Percentiles rank a stretch among this genome's conserved stretches.
Evolutionary conservation across 2,113 vertebrate species (phyloP).

Genomic region (Eidolon helvum): DNA sequence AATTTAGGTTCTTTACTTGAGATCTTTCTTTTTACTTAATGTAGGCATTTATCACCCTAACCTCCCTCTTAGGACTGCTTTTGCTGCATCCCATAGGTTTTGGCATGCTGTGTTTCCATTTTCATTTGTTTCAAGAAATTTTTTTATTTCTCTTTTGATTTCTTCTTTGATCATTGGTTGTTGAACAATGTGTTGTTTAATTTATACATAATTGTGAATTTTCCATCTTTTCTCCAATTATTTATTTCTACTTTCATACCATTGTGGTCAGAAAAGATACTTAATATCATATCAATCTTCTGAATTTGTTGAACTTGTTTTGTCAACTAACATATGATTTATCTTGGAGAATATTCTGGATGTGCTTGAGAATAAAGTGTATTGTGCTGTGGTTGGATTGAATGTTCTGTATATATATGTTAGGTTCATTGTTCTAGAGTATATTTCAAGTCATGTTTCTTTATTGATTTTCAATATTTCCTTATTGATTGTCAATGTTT

Average conservation of each 20-base stretch:
- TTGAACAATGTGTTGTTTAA: background rate
- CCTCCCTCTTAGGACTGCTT: background rate
- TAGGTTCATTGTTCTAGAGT: background rate
- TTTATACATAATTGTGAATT: background rate
- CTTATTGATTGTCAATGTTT: background rate
- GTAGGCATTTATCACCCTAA: background rate
- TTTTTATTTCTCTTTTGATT: background rate
- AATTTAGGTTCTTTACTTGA: background rate
- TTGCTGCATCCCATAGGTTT: background rate
- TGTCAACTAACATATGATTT: background rate
- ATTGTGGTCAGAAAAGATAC: background rate
- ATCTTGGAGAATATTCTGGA: background rate
- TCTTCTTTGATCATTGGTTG: background rate
- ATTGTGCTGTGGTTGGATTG: background rate
- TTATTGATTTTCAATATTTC: background rate
- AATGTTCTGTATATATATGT: background rate
- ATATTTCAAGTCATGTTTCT: background rate
- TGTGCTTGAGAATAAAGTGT: background rate
- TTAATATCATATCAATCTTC: background rate
- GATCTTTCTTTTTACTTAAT: background rate
- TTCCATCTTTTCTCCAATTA: background rate
- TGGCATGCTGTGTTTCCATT: background rate
- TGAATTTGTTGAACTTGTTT: background rate
- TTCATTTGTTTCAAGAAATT: background rate
- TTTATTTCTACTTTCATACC: background rate